A percentile compares a stretch with the other conserved stretches of the same genome.
Conservation (phyloP, 2,113 vertebrate genomes). For the Gopherus flavomarginatus region DNA sequence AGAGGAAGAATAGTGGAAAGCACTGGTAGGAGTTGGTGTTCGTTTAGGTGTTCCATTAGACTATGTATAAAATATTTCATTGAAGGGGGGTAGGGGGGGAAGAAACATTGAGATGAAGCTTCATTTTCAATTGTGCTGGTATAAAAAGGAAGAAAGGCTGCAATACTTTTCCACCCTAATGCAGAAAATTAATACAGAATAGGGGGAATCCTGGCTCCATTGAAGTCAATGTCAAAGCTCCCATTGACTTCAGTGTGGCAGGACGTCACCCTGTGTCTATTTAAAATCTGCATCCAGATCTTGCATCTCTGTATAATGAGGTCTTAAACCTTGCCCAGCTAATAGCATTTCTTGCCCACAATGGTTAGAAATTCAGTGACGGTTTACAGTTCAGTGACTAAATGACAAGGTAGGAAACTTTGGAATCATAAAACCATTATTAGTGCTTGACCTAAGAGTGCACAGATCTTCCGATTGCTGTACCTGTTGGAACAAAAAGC, state of each 20-base stretch:
- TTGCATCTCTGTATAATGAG: slow-evolving; percentile 50
- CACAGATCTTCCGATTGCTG: slow-evolving; percentile 36
- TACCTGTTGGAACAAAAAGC: slow-evolving; percentile 48
- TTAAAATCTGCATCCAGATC: slow-evolving; percentile 18
- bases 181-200: neutral
- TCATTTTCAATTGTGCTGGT: neutral
- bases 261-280: neutral
- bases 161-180: neutral
- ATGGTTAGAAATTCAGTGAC: slow-evolving; percentile 67
- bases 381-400: slow-evolving; percentile 71
- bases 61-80: slow-evolving; percentile 11
- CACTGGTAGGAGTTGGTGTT: neutral
- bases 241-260: slow-evolving; percentile 27
- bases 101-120: neutral
- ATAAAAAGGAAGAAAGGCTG: neutral
- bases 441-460: slow-evolving; percentile 68
- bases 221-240: neutral
- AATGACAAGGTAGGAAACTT: slow-evolving; percentile 69
- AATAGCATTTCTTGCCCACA: slow-evolving; percentile 43
- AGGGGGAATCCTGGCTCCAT: neutral
- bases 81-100: rapidly evolving
- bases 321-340: slow-evolving; percentile 64
- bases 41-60: slow-evolving; percentile 33
- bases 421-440: slow-evolving; percentile 61
- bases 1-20: neutral